Base-by-base conservation (phyloP, 2,113 vertebrate genomes). In the Myotis yumanensis region DNA sequence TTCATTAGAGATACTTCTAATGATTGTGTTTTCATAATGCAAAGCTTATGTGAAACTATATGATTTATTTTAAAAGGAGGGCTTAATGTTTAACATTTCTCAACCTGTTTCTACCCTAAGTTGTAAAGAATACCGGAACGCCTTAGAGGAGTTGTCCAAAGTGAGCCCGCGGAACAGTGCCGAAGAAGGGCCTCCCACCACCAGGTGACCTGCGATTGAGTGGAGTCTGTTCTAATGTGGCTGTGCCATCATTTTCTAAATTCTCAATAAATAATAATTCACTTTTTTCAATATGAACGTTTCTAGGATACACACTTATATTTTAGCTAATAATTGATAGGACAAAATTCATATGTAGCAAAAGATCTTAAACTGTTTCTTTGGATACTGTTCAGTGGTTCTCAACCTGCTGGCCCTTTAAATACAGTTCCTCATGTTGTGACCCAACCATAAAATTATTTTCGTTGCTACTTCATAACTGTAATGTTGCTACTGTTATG, bases 71-170 rank as follows among this genome's bases (percentile, higher is more conserved):
- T 88, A 79, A 79, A 89, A 91, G 48, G 92, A 90, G 30, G 85
- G 20, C 37, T 75, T 92, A 95, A 72, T 66, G 69, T 89, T 91
- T 84, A 95, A 90, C 37, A 35, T 69, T 95, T 95, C 91, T 92
- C 46, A 72, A 92, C 43, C n/a, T 92, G 10, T 97, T 96, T 72
- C 17, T 96, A 16, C 52, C 59, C 96, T 54, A 92, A 99, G 99
- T 97, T 99, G 99, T 96, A 99, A 99, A 96, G 99, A 99, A 96
- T 99, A 99, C 97, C 99, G 99, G 98, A 99, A 98, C 5, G 99
- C 99, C 40, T 98, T 99, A 95, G 99, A 99, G 59, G 99, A 99
- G 82, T 96, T 99, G 93, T 99, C 99, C n/a, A 99, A 99, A 98
- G 97, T 40, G 9, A 98, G 98, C 11, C 76, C 96, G 96, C 99